phyloP scores from a whole-genome alignment of 2,888 invertebrate genomes.

The Acleris literana region DNA sequence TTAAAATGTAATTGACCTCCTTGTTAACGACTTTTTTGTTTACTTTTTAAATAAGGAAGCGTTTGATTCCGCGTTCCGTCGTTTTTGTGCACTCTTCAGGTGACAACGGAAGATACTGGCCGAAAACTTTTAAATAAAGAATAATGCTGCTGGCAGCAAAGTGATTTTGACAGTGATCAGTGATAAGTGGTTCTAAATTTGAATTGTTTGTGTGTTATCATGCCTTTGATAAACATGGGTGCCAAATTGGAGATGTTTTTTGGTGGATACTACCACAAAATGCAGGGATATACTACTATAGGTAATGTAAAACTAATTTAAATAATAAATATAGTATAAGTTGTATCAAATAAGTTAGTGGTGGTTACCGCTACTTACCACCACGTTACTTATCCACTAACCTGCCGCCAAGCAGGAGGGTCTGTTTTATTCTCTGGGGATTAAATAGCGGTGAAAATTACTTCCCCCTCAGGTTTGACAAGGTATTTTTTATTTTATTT shows the following conservation, averaged over 20 bases:
- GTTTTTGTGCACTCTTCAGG: background rate
- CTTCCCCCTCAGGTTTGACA: no score
- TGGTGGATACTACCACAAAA: constrained; percentile 58
- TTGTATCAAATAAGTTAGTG: no score
- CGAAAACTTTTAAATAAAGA: constrained; percentile 2
- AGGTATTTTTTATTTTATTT: no score
- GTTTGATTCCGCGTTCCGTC: constrained; percentile 2
- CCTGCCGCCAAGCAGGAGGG: no score
- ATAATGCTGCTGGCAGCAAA: background rate
- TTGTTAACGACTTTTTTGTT: constrained; percentile 1
- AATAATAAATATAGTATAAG: no score
- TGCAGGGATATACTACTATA: constrained; percentile 66
- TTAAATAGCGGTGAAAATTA: no score
- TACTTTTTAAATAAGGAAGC: constrained; percentile 20
- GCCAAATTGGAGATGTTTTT: constrained; percentile 54
- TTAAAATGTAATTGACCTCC: constrained; percentile 5
- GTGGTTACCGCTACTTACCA: no score
- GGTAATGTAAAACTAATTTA: constrained; percentile 50
- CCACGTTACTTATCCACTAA: no score
- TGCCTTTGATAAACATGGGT: constrained; percentile 46
- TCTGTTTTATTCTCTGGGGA: no score
- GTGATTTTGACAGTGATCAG: constrained; percentile 12
- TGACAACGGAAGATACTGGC: constrained; percentile 3
- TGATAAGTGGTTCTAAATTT: background rate
- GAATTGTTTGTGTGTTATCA: constrained; percentile 24